Evolutionary conservation across 2,888 invertebrate species (phyloP).

Genomic region (Boloria selene): DNA sequence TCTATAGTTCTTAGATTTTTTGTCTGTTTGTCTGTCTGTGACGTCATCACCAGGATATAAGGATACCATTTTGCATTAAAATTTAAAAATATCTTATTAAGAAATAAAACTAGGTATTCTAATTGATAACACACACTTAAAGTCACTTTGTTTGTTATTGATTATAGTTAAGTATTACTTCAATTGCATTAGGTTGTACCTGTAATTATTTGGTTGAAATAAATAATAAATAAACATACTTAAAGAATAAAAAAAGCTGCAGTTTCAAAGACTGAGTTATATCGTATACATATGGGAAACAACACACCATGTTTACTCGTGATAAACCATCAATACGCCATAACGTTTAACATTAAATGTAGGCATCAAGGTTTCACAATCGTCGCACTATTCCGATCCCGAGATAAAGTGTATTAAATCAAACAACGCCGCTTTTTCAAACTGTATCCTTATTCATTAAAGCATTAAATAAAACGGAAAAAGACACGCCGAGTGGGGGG

Average conservation of each 20-base stretch:
- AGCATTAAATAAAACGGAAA: constrained; percentile 77
- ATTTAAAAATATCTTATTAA: no score
- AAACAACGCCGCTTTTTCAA: constrained; percentile 68
- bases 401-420: constrained; percentile 70
- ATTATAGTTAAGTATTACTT: no score
- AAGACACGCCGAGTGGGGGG: constrained; percentile 69
- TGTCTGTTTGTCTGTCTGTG: no score
- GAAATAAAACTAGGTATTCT: no score
- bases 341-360: constrained; percentile 25
- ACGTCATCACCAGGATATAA: no score
- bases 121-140: no score
- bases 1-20: no score
- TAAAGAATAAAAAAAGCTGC: neutral
- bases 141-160: no score
- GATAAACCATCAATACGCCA: constrained; percentile 18
- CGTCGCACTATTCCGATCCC: constrained; percentile 36
- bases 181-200: no score
- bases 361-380: constrained; percentile 18
- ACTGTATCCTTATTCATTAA: constrained; percentile 77
- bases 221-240: no score
- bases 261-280: neutral
- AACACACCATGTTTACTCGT: neutral
- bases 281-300: constrained; percentile 9
- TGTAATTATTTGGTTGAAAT: no score
- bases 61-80: no score